Evolutionary conservation across 2,888 invertebrate genomes (phyloP), one percentile per base, ranked within the genome.

Genomic region (Cosmopolites sordidus): DNA sequence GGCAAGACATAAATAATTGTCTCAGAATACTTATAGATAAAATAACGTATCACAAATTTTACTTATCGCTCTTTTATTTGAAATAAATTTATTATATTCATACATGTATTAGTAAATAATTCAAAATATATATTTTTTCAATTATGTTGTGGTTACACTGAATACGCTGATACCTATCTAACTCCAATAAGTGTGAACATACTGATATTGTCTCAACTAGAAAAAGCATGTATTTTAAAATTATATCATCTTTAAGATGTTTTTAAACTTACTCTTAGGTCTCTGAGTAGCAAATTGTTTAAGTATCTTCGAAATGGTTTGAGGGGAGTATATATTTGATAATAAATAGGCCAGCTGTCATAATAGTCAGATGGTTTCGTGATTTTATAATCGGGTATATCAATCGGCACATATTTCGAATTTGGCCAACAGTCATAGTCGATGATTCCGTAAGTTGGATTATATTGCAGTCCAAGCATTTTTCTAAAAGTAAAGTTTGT

Each of bases 401-500:
- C 65, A 2, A 65, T 51, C 14, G 65, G 50, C 8, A 63, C 59
- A 43, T 64, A 64, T 54, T 62, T 61, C 11, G 65, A 65, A 22
- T 51, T 51, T 30, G 64, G 64, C 63, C 64, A 64, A 39, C 63
- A 61, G 17, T 60, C 59, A 48, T 58, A 56, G 39, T 62, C 61
- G 30, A 57, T 53, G 4, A 63, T 56, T 5, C 64, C 64, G 30
- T 62, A 53, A 16, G 41, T 42, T 6, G 62, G 62, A 37, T 60
- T 56, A 50, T 65, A 65, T 51, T 65, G 65, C 16, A 64, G 37
- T 15, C 53, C 65, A 12, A 65, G 54, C 64, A 65, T 64, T 50
- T 48, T 56, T 43, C 22, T 29, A 12, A 11, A 33, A 33, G 22
- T 5, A 22, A 22, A 22, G 22, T 8, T 3, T 22, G n/a, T n/a